Evolutionary conservation across 1,140 invertebrate genomes (phyloP), one percentile per base, ranked within the genome.

Genomic region (Drosophila kohkoa): DNA sequence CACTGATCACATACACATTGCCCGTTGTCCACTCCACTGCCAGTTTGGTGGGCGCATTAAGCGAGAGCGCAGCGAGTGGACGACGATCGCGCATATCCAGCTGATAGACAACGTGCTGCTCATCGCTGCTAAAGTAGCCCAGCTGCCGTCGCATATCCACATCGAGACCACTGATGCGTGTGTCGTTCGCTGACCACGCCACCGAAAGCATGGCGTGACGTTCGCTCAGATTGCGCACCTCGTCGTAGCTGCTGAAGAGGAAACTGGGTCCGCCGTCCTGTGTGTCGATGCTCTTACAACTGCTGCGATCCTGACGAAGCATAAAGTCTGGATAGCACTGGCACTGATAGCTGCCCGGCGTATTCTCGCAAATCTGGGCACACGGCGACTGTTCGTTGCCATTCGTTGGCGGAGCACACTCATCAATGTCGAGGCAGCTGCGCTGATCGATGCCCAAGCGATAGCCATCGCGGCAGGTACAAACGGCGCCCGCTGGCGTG

Each of bases 401-500:
- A 3, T 55, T 45, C 45, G 94, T 88, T 8, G 5, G 32, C 8
- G 35, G 35, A 74, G 92, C 82, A 87, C 97, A 98, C 92, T 97
- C 96, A 91, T 97, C 94, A 3, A 95, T 93, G 92, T 97, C 96
- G 58, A 90, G 57, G 70, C 94, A 96, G 5, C 93, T 89, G 38
- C 90, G 91, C 1, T 87, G 87, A 62, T 95, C 94, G 1, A 82
- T 32, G 8, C 81, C 79, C 15, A 97, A 93, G 1, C 95, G 93
- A 89, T 96, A 99, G 1, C 96, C 97, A 1, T 95, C 92, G 11
- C 94, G 93, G 92, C 98, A 98, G 13, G 94, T 94, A 91, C 98
- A 99, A 1, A 93, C 87, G 1, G 92, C 93, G 1, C 92, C 91
- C 13, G 92, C 89, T 3, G 92, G 89, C 3, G 85, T 83, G 3